Base-by-base conservation (phyloP, 1,140 invertebrate genomes). In the Diuraphis noxia region DNA sequence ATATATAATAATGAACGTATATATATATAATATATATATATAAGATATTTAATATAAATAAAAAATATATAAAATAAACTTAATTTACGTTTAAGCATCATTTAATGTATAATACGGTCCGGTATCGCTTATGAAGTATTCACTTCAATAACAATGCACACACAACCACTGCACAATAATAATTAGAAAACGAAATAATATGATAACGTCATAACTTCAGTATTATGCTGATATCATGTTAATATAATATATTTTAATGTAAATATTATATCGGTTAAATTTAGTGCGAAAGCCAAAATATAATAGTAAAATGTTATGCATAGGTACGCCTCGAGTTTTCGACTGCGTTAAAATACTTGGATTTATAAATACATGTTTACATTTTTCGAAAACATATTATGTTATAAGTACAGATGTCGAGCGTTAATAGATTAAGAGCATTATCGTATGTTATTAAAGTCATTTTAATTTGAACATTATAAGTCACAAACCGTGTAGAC, bases 401-500 rank as follows among this genome's bases (percentile, higher is more conserved):
- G 17, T 17, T 46, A 5, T 49, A n/a, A n/a, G n/a, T n/a, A 84
- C 5, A 84, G 3, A 43, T 41, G 81, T 84, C 30, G 30, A 7
- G 38, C 30, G 13, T n/a, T 84, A 85, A 87, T 87, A 38, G 23
- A 87, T 43, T 52, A 34, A 9, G 13, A 46, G 36, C n/a, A 46
- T 46, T 43, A 85, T 85, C 17, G 13, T 30, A 36, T 38, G 40
- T 41, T 84, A 46, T 84, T 86, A 52, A 56, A 52, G 13, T 38
- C 8, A 52, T 87, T 56, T 87, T 38, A 87, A 87, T 46, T 56
- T 9, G 34, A 87, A 2, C 46, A 56, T 49, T 86, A 36, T 56
- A 87, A 87, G 46, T 87, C 49, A 56, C 23, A 38, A 87, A 56
- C 85, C 25, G 13, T 56, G 85, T 56, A n/a, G 43, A 87, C 85